A percentile compares a stretch with the other conserved stretches of the same genome.
phyloP scores from a whole-genome alignment of 2,113 vertebrate species.

The Pomatostomus ruficeps region DNA sequence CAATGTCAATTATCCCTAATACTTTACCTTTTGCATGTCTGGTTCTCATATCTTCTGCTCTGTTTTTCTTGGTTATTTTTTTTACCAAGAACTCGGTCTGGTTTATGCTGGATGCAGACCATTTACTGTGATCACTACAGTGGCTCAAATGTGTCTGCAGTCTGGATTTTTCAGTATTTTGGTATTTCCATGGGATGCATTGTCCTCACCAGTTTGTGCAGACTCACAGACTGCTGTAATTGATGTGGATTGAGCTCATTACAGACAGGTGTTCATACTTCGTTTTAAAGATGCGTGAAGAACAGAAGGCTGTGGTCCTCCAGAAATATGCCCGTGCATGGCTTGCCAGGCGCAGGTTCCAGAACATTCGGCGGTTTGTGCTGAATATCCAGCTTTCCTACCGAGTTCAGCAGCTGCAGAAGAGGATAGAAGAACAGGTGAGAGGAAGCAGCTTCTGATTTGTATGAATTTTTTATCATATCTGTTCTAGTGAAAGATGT shows the following conservation, averaged over 20 bases:
- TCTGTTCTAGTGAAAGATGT: not conserved
- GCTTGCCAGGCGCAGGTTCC: slow-evolving; percentile 90
- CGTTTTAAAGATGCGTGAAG: slow-evolving; percentile 82
- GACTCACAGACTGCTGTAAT: not conserved
- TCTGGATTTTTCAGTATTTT: not conserved
- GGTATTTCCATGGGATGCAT: not conserved
- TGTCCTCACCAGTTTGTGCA: not conserved
- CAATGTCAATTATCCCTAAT: not conserved
- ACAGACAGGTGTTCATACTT: not conserved
- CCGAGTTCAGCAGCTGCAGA: slow-evolving; percentile 89
- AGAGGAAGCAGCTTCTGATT: not conserved
- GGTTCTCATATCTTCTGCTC: not conserved
- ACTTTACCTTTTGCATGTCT: not conserved
- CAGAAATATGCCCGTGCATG: slow-evolving; percentile 93
- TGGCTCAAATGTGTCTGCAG: not conserved
- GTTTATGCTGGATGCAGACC: not conserved
- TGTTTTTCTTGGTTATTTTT: not conserved
- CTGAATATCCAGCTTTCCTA: slow-evolving; percentile 93
- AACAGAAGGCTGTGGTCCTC: slow-evolving; percentile 88
- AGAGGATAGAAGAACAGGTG: slow-evolving; percentile 92
- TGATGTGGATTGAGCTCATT: not conserved
- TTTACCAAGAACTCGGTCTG: not conserved
- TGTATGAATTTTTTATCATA: not conserved
- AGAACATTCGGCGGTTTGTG: slow-evolving; percentile 88
- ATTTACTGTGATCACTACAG: not conserved